Percentiles rank a stretch among this genome's conserved stretches.
phyloP scores from a whole-genome alignment of 2,888 invertebrate genomes.

The Candidula unifasciata region DNA sequence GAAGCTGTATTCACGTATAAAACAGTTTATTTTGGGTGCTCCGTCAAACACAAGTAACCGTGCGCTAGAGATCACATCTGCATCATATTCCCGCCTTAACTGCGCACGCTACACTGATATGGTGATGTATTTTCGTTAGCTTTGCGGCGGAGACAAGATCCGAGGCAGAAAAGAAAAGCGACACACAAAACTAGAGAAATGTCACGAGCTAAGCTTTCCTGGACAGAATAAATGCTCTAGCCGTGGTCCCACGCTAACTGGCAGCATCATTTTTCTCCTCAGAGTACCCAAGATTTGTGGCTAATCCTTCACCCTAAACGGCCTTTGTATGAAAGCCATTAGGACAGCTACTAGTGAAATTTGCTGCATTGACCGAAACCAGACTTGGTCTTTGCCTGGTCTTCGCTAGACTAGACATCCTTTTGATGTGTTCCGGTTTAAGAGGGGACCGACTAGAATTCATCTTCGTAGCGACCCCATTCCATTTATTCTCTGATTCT shows the following conservation, averaged over 20 bases:
- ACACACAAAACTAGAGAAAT: slow-evolving; percentile 16
- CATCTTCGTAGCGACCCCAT: slow-evolving; percentile 4
- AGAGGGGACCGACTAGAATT: background rate
- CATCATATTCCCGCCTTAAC: background rate
- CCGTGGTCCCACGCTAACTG: background rate
- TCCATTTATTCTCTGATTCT: slow-evolving; percentile 30
- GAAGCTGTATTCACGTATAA: background rate
- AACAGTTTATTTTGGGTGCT: slow-evolving; percentile 9
- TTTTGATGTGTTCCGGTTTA: slow-evolving; percentile 29
- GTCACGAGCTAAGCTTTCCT: slow-evolving; percentile 29
- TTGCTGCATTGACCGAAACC: slow-evolving; percentile 31
- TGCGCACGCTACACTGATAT: slow-evolving; percentile 2
- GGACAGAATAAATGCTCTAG: slow-evolving; percentile 23
- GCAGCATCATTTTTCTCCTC: slow-evolving; percentile 22
- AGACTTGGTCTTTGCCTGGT: background rate
- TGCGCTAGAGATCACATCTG: background rate
- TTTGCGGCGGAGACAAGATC: slow-evolving; percentile 16
- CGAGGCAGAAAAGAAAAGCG: background rate
- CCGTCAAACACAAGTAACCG: background rate
- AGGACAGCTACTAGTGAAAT: slow-evolving; percentile 23
- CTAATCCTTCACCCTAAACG: slow-evolving; percentile 39
- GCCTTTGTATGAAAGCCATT: slow-evolving; percentile 41
- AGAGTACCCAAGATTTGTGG: slow-evolving; percentile 26
- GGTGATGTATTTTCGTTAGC: slow-evolving; percentile 40
- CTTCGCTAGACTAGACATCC: slow-evolving; percentile 38